Evolutionary conservation across 2,113 vertebrate genomes (phyloP), one percentile per base, ranked within the genome.

Genomic region (Ellobius talpinus): DNA sequence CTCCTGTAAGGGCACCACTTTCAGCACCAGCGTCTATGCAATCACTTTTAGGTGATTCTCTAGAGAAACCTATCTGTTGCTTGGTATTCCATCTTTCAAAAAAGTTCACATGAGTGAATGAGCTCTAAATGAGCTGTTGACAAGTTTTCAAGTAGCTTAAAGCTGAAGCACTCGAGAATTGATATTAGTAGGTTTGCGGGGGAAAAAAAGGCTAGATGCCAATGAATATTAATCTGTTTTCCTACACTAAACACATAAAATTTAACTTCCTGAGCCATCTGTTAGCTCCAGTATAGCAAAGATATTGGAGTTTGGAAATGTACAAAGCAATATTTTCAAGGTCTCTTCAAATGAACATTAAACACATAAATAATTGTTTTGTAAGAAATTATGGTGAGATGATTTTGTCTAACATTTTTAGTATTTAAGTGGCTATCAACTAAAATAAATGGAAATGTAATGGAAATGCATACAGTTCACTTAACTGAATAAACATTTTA

Each of bases 181-280:
- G 31, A 6, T 55, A 87, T 81, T 85, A 93, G 42, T 39, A 84
- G 65, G 29, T 91, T n/a, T 4, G n/a, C 0, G 1, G 19, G 19
- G 6, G 4, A 3, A 14, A 63, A 73, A 90, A 84, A 94, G 42
- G 3, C 55, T 70, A 76, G 31, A 88, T 45, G 45, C 68, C 63
- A 79, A 63, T 81, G 77, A 85, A 81, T 90, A 96, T 42, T 70
- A 73, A 96, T 63, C 55, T 88, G n/a, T 61, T 94, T 78, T 63
- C 81, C 72, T 45, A 72, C 11, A 90, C 52, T 52, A 88, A 81
- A 72, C 10, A 76, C 7, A 87, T 36, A 72, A 91, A 63, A 76
- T 84, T 91, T 87, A 93, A 92, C 78, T 93, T 90, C 94, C 76
- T 73, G 14, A 94, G 42, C n/a, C 70, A 90, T 95, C 42, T 88